These are phyloP conservation scores for Hippoglossus hippoglossus DNA, from an alignment of 2,797 vertebrate species.

Conservation along the genomic window DNA sequence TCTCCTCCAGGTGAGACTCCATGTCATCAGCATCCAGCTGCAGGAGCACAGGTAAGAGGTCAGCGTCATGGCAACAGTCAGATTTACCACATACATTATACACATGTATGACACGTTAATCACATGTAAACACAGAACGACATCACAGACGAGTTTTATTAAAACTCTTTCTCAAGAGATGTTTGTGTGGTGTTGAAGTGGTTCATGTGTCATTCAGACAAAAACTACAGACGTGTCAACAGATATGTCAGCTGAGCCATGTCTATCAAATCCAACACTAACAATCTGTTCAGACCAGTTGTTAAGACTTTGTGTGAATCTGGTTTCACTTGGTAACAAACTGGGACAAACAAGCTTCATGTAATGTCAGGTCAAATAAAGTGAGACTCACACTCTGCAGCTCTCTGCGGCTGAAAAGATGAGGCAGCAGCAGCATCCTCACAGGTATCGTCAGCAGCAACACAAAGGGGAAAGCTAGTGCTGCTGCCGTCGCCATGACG, in stretches of 20 bases:
- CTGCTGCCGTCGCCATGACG: slow-evolving; percentile 92
- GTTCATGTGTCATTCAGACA: too few relatives aligned
- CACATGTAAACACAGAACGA: too few relatives aligned
- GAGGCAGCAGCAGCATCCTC: slow-evolving; percentile 89
- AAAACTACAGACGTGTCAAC: not conserved
- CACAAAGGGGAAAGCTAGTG: slow-evolving; percentile 93
- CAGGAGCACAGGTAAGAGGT: slow-evolving; percentile 37
- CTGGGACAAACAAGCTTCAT: too few relatives aligned
- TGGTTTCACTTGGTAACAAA: not conserved
- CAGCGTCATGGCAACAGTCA: not conserved
- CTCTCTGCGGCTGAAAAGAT: slow-evolving; percentile 88
- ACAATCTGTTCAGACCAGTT: too few relatives aligned
- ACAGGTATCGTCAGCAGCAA: slow-evolving; percentile 92
- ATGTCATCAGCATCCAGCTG: slow-evolving; percentile 91
- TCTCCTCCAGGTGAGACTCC: slow-evolving; percentile 88
- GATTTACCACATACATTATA: too few relatives aligned
- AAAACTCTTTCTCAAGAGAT: too few relatives aligned
- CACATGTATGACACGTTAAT: too few relatives aligned
- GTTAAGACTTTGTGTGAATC: not conserved
- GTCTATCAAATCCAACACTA: too few relatives aligned
- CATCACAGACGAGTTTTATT: too few relatives aligned
- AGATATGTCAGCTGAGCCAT: not conserved
- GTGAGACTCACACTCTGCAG: slow-evolving; percentile 90
- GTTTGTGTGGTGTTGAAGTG: too few relatives aligned
- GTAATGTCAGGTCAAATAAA: not conserved